Evolutionary conservation across 2,888 invertebrate genomes (phyloP), one percentile per base, ranked within the genome.

Genomic region (Sphaeridia pumilis): DNA sequence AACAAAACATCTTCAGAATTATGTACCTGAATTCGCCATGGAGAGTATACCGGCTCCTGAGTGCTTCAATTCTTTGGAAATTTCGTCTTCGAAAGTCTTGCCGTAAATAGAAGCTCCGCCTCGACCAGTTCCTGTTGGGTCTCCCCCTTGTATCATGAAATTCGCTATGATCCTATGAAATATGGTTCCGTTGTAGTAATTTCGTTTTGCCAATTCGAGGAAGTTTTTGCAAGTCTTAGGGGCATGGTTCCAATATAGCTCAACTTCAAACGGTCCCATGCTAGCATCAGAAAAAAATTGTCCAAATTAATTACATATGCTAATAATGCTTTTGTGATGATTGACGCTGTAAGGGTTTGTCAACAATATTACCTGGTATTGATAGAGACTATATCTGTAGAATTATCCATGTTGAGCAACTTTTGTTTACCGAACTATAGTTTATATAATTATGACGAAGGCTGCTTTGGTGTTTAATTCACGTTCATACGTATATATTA

Each of bases 31-130:
- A 75, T 99, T 99, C 1, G 98, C 98, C 98, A 98, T 99, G 0
- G 94, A 93, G 31, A 92, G 67, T 53, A 92, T 81, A 0, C 90
- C 92, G 56, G 82, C 82, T 53, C 80, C 97, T n/a, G 92, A 88
- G 69, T 99, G 98, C 70, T 92, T 95, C 51, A 99, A 74, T 61
- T 94, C 92, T 27, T 82, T 76, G 66, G 88, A 83, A 60, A 98
- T 87, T 77, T 99, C 98, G 74, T 98, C 98, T 51, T 87, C 82
- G 73, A 99, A 98, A 64, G 81, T 79, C 60, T 84, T 82, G 0
- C 98, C 98, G 73, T 97, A 99, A 65, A 98, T 97, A 0, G 94
- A 94, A 42, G 86, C 82, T 1, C 98, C 98, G 12, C 95, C 95
- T 69, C 24, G 21, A 28, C 95, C 94, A 12, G 94, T 94, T 4